Conservation (phyloP, 2,797 vertebrate species). For the Acrocephalus scirpaceus region DNA sequence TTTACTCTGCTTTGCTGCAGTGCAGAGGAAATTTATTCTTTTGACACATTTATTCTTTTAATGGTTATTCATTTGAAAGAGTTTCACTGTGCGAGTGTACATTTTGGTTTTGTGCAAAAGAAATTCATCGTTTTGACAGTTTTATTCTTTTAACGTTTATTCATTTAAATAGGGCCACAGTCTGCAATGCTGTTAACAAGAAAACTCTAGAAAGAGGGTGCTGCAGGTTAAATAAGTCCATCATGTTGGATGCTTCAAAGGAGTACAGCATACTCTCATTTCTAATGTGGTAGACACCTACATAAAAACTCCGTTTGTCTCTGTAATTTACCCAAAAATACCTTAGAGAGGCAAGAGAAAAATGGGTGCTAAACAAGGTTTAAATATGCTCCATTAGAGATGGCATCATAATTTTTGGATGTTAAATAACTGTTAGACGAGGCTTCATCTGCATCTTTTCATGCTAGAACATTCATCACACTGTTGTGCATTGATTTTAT, state of each 20-base stretch:
- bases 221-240: background rate
- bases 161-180: constrained; percentile 27
- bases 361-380: background rate
- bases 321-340: background rate
- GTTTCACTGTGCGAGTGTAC: constrained; percentile 31
- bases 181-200: constrained; percentile 15
- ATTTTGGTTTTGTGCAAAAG: constrained; percentile 57
- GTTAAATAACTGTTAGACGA: background rate
- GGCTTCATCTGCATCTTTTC: background rate
- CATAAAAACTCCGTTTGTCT: background rate
- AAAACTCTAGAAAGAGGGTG: constrained; percentile 7
- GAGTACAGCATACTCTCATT: background rate
- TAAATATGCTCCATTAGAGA: background rate
- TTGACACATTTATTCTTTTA: constrained; percentile 73
- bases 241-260: background rate
- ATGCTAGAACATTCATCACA: background rate
- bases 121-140: constrained; percentile 47
- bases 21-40: constrained; percentile 67
- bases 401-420: background rate
- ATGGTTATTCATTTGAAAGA: constrained; percentile 67
- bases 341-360: background rate
- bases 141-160: constrained; percentile 54
- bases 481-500: background rate
- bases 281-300: background rate
- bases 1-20: constrained; percentile 28